These are phyloP conservation scores for Drosophila virilis DNA, from an alignment of 1,140 invertebrate species.

Conservation along the genomic window DNA sequence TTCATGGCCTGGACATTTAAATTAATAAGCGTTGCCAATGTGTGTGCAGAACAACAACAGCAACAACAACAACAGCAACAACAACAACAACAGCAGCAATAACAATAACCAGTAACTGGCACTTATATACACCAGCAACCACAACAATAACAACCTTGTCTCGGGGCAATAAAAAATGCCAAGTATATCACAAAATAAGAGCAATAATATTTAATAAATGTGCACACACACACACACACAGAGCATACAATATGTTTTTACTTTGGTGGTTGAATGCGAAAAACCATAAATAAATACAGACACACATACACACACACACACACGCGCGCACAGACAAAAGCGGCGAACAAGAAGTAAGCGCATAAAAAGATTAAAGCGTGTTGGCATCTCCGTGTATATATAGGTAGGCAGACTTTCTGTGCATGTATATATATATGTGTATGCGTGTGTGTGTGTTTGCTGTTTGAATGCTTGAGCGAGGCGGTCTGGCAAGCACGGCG, in stretches of 20 bases:
- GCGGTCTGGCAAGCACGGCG: slow-evolving; percentile 17
- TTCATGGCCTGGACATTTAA: slow-evolving; percentile 65
- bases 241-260: slow-evolving; percentile 42
- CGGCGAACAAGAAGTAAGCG: slow-evolving; percentile 36
- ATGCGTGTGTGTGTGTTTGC: slow-evolving; percentile 18
- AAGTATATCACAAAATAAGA: slow-evolving; percentile 75
- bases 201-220: slow-evolving; percentile 83
- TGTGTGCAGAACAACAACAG: slow-evolving; percentile 9
- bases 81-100: slow-evolving; percentile 12
- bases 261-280: slow-evolving; percentile 73
- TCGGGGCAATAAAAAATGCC: slow-evolving; percentile 69
- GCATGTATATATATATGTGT: slow-evolving; percentile 16
- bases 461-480: slow-evolving; percentile 70
- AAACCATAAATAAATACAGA: slow-evolving; percentile 73
- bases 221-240: slow-evolving; percentile 40
- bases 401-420: slow-evolving; percentile 59
- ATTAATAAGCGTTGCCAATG: slow-evolving; percentile 68
- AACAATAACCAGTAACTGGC: slow-evolving; percentile 11
- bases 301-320: slow-evolving; percentile 33
- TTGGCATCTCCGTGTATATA: slow-evolving; percentile 47
- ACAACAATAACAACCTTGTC: slow-evolving; percentile 37
- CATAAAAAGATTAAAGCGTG: slow-evolving; percentile 58
- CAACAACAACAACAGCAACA: slow-evolving; percentile 12
- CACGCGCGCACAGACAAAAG: slow-evolving; percentile 12
- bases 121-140: slow-evolving; percentile 20